Base-by-base conservation (phyloP, 2,113 vertebrate species). In the Vulpes vulpes region DNA sequence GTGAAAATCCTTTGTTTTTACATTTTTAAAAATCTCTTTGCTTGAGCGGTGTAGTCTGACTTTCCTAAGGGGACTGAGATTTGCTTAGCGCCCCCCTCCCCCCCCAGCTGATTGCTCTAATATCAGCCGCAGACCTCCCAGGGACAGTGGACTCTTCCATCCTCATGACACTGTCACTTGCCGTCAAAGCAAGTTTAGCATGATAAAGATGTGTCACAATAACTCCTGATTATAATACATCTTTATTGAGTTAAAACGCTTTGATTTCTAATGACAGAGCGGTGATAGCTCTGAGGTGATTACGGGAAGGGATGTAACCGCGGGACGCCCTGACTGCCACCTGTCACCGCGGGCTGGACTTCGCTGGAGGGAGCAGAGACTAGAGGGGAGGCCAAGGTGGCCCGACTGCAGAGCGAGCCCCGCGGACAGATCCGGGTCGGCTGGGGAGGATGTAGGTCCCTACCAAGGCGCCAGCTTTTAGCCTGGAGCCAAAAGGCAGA, bases 171-270 rank as follows among this genome's bases (percentile, higher is more conserved):
- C 85, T 93, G 86, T 79, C 91, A 82, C 80, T 83, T 90, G 91
- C 85, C 97, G 96, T 97, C 94, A 95, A 98, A 94, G 97, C 94
- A 91, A 96, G 17, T 53, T 96, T 94, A 95, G 96, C 93, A 91
- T 73, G 94, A 88, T 96, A 94, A 98, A 95, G 95, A 96, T 95
- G 90, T 78, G 87, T 67, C 5, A 62, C 51, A 96, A 97, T 97
- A 83, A 96, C 89, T 96, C 82, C 57, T 95, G 79, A 91, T 97
- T 92, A 92, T 95, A 96, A 69, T 92, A 81, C 95, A 69, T 93
- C 96, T 98, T 98, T 96, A 96, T 97, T 96, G 95, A 97, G 96
- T 96, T 97, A 97, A 97, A 97, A 87, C 8, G 78, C 38, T 84
- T 94, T 95, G 97, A 64, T 20, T 91, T 94, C 97, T 92, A 96